Conservation (phyloP, 2,888 invertebrate genomes). For the Mamestra brassicae region DNA sequence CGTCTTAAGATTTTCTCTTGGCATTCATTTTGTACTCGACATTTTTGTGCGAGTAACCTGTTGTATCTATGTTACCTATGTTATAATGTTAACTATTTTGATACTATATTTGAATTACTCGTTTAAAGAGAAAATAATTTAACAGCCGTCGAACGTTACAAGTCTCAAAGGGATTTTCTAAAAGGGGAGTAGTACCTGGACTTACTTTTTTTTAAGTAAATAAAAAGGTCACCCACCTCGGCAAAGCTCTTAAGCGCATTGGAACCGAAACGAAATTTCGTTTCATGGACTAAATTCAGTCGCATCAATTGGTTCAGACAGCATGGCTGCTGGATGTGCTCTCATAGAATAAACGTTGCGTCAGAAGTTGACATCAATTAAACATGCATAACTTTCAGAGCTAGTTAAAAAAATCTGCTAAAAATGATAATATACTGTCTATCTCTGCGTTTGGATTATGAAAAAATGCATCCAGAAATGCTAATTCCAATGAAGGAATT, state of each 20-base stretch:
- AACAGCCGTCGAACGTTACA: slow-evolving; percentile 29
- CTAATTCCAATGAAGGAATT: slow-evolving; percentile 16
- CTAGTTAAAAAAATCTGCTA: background rate
- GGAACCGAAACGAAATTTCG: slow-evolving; percentile 75
- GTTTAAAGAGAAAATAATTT: slow-evolving; percentile 24
- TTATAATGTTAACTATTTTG: background rate
- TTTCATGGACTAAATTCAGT: slow-evolving; percentile 75
- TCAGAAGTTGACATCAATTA: slow-evolving; percentile 41
- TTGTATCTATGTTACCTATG: background rate
- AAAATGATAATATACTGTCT: background rate
- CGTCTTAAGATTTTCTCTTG: background rate
- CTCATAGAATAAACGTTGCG: slow-evolving; percentile 68
- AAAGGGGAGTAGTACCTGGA: slow-evolving; percentile 49
- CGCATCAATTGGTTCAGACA: slow-evolving; percentile 84
- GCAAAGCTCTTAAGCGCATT: slow-evolving; percentile 72
- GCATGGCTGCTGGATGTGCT: slow-evolving; percentile 74
- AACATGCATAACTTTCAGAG: slow-evolving; percentile 14
- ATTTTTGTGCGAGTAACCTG: background rate
- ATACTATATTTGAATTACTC: slow-evolving; percentile 14
- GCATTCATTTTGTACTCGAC: background rate
- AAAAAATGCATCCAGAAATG: slow-evolving; percentile 8
- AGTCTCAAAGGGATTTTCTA: slow-evolving; percentile 46
- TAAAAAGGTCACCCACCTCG: slow-evolving; percentile 67
- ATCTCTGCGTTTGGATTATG: too few species aligned
- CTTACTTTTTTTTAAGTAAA: slow-evolving; percentile 57